These are phyloP conservation scores for Halisarca cf. caerulea DNA, from an alignment of 37 sponge, comb jelly and placozoan genomes.

Conservation along the genomic window DNA sequence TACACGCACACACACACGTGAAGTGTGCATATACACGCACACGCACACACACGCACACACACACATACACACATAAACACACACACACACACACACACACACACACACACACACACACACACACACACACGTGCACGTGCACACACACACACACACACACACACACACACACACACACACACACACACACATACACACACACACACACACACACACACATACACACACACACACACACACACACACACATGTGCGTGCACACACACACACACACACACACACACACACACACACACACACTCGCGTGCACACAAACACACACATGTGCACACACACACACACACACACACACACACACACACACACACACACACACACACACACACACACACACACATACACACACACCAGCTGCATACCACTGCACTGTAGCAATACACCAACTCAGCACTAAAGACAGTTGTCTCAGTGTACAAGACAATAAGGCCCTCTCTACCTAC, in stretches of 20 bases:
- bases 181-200: constrained; percentile 18
- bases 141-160: constrained; percentile 19
- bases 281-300: too few species aligned
- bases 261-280: too few species aligned
- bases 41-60: constrained; percentile 10
- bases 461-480: too few species aligned
- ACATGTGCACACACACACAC: too few species aligned
- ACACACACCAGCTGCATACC: too few species aligned
- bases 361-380: too few species aligned
- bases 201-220: constrained; percentile 15
- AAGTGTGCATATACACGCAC: neutral
- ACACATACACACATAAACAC: constrained; percentile 10
- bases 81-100: constrained; percentile 19
- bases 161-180: constrained; percentile 15
- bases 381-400: too few species aligned
- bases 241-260: neutral
- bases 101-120: constrained; percentile 22
- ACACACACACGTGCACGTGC: constrained; percentile 26
- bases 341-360: too few species aligned
- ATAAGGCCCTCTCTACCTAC: too few species aligned
- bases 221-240: constrained; percentile 8
- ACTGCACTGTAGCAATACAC: too few species aligned
- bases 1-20: constrained; percentile 3
- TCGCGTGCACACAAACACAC: too few species aligned
- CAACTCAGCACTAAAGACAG: too few species aligned